Conservation (phyloP, 1,140 invertebrate genomes). For the Colletes gigas region DNA sequence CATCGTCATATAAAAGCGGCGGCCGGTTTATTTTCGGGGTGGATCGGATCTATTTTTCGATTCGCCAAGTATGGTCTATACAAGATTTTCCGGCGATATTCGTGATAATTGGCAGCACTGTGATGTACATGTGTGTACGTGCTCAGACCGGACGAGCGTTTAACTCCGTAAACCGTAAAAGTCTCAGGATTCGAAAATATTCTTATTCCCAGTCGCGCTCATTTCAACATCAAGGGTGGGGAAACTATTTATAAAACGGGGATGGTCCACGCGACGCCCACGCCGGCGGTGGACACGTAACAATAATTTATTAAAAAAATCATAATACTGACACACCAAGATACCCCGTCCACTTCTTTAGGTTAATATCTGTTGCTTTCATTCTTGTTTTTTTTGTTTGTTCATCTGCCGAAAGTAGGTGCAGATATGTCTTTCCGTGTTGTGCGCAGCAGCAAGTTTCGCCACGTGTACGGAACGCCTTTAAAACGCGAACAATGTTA, state of each 20-base stretch:
- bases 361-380: constrained; percentile 40
- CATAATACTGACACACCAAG: constrained; percentile 18
- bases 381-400: constrained; percentile 28
- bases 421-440: constrained; percentile 95
- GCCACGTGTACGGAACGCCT: constrained; percentile 98
- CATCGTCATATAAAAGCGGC: constrained; percentile 43
- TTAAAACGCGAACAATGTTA: constrained; percentile 99
- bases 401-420: constrained; percentile 58
- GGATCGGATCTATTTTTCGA: constrained; percentile 61
- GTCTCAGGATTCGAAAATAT: constrained; percentile 76
- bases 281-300: constrained; percentile 73
- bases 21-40: constrained; percentile 56
- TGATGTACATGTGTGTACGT: neutral
- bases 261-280: constrained; percentile 78
- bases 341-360: constrained; percentile 5
- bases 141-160: constrained; percentile 11
- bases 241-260: constrained; percentile 77
- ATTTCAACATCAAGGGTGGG: constrained; percentile 71
- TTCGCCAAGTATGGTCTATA: constrained; percentile 55
- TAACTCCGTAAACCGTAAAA: constrained; percentile 63
- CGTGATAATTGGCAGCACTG: constrained; percentile 65
- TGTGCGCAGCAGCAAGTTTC: constrained; percentile 97
- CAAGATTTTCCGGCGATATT: constrained; percentile 29
- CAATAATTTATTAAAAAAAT: constrained; percentile 66
- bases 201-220: constrained; percentile 74